A percentile compares a stretch with the other conserved stretches of the same genome.
Conservation (phyloP, 2,797 vertebrate genomes). For the Peromyscus melanophrys region DNA sequence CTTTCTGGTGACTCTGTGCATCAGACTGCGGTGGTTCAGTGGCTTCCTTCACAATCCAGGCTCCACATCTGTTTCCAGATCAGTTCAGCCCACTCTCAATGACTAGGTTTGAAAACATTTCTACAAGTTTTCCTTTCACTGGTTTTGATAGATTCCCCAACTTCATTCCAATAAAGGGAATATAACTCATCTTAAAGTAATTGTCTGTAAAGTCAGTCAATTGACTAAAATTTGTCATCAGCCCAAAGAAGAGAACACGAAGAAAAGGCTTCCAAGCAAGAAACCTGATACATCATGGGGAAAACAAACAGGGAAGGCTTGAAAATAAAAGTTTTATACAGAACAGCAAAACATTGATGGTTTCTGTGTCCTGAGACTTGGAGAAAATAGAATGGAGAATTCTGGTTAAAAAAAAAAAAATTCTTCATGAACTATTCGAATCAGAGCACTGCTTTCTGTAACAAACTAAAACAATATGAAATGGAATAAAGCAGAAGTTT, state of each 20-base stretch:
- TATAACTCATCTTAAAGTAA: constrained; percentile 77
- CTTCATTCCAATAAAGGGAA: constrained; percentile 77
- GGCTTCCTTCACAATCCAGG: constrained; percentile 72
- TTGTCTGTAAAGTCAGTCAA: constrained; percentile 74
- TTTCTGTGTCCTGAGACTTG: background rate
- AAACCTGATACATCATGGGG: constrained; percentile 4
- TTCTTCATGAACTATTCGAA: constrained; percentile 76
- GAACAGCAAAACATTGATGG: constrained; percentile 50
- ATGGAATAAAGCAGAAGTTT: constrained; percentile 83
- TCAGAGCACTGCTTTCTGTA: constrained; percentile 74
- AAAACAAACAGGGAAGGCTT: constrained; percentile 83
- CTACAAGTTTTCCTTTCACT: constrained; percentile 83
- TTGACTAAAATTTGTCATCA: constrained; percentile 75
- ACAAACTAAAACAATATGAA: constrained; percentile 83
- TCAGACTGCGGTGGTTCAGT: constrained; percentile 74
- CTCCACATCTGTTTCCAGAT: constrained; percentile 74
- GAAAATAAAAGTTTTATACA: constrained; percentile 86
- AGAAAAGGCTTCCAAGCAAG: constrained; percentile 49
- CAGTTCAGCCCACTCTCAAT: constrained; percentile 77
- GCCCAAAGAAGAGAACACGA: constrained; percentile 65
- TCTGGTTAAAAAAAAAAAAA: constrained; percentile 36
- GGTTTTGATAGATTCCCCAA: constrained; percentile 85
- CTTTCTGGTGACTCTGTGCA: constrained; percentile 54
- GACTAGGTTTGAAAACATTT: constrained; percentile 80
- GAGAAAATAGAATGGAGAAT: constrained; percentile 40